Evolutionary conservation across 2,888 invertebrate species (phyloP), one percentile per base, ranked within the genome.

Genomic region (Eustalomyia histrio): DNA sequence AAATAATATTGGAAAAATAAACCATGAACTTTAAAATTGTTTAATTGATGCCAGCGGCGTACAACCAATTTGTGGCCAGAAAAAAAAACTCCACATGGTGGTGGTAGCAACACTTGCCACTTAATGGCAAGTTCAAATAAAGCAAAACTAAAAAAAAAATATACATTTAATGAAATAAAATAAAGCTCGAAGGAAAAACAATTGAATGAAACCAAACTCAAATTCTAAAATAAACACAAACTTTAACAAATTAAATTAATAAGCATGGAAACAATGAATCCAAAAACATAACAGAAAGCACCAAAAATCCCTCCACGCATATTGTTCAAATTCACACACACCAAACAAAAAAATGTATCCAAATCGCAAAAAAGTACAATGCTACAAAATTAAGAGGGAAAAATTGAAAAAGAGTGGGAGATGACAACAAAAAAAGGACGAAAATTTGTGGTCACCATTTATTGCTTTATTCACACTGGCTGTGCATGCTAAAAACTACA

Each of bases 161-260:
- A 64, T 6, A 29, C 7, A 29, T 29, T 29, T 29, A 69, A 71
- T 76, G 69, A 58, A 64, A 76, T 69, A 63, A 71, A 61, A 61
- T 69, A 74, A 69, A 61, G 39, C 55, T 67, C 79, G 68, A 57
- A 65, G 65, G 61, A 55, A 67, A 80, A 72, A 68, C 80, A 80
- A 68, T 72, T 65, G 58, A 68, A 72, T 76, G 75, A 9, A 72
- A 57, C 18, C 39, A 63, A 76, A 61, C 43, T 60, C 18, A 61
- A 75, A 80, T 75, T 68, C 63, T 72, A 76, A 80, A 76, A 80
- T 80, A 72, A 80, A 72, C 76, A 72, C 50, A 76, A 76, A 72
- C 65, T 72, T 69, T 75, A 67, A 57, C 67, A 76, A 80, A 76
- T 76, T 50, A 72, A 76, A 76, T 76, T 76, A 72, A 72, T 72